Base-by-base conservation (phyloP, 2,888 invertebrate species). In the Heliconius erato region DNA sequence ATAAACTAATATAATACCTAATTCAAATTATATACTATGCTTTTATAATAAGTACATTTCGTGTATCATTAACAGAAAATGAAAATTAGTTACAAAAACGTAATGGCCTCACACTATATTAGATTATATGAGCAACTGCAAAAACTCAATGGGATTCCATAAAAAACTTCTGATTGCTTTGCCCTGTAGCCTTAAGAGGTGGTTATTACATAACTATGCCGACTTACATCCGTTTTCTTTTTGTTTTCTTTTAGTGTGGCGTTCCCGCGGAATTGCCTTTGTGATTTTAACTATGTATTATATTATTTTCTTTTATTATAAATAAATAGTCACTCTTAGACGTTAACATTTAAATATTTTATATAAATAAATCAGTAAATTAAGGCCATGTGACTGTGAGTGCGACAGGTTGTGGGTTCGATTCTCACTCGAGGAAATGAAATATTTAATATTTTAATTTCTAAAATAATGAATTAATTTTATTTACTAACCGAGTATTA, bases 191-290 rank as follows among this genome's bases (percentile, higher is more conserved):
- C 79, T 54, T 79, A 68, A 74, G 79, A 79, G 74, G 76, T 79
- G 44, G 76, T 82, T 79, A 72, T 82, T 82, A 80, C 65, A 78
- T 80, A 81, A 83, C 80, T 49, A 82, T 82, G 82, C 82, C 74
- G 82, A 81, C 78, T 80, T 80, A 79, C 44, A 68, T 83, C 84
- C 85, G 83, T 83, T 84, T 85, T 85, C 88, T 87, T 86, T 88
- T 78, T 67, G 23, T 78, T 76, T n/a, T 44, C 54, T n/a, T 69
- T 35, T 69, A 44, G 32, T 35, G 32, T n/a, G 16, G 49, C 44
- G 79, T 69, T 59, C 68, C 54, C 26, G 67, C 44, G 78, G 14
- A 49, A 54, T 69, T 79, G 79, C 11, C 14, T 71, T 71, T n/a
- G 7, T 44, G 44, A 71, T 44, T 44, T 71, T n/a, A 40, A 26